Evolutionary conservation across 2,797 vertebrate genomes (phyloP), one percentile per base, ranked within the genome.

Genomic region (Sebastes hubbsi): DNA sequence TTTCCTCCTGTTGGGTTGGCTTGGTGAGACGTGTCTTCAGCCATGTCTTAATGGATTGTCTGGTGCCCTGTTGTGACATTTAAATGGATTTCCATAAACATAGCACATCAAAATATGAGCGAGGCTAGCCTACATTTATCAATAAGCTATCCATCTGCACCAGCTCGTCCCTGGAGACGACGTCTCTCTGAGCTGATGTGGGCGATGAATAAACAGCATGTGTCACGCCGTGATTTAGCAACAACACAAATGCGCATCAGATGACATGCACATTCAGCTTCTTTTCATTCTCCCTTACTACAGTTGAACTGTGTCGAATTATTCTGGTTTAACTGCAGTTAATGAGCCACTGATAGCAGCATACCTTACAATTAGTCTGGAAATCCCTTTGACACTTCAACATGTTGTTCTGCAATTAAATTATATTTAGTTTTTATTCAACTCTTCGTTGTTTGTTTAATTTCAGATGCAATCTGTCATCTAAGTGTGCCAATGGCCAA

Each of bases 1-100:
- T 55, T 36, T 34, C 16, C 64, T 72, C 42, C 24, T 8, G 66
- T 18, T 46, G 58, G 42, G 52, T 4, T 72, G 6, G 38, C 14
- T 42, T 42, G 38, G 52, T 11, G 27, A 66, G 46, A 52, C 46
- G 27, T 59, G 49, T 65, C 72, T 64, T 64, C 55, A 76, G 71
- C 52, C 24, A 14, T 64, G 63, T 55, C 67, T 81, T 71, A 74
- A 83, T 82, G 80, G 71, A 88, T 86, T 62, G 78, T 70, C 70
- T 58, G 30, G 62, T 70, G 64, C 75, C 83, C 63, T 67, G 82
- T 36, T 13, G 61, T 81, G 85, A 77, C 72, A 78, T 86, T 74
- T 85, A 75, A 88, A 87, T 89, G 61, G 75, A 81, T 91, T 87
- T 83, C 68, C 79, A 81, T 86, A 84, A 87, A 75, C 69, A 29